Percentiles rank a stretch among this genome's conserved stretches.
These are phyloP conservation scores for Xestobium rufovillosum DNA, from an alignment of 2,888 invertebrate species.

Conservation along the genomic window DNA sequence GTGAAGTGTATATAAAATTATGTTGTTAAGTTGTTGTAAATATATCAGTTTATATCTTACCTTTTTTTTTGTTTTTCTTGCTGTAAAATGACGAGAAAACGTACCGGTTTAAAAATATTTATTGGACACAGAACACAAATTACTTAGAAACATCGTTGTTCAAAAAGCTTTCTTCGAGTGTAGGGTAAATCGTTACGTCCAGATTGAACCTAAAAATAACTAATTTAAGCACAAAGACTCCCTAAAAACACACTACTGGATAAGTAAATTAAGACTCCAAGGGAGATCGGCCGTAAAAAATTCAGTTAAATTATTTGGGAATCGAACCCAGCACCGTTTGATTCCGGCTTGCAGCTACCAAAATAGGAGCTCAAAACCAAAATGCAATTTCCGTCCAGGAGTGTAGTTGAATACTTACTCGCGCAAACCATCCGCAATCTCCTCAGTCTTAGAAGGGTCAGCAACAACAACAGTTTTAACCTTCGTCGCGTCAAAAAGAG, in stretches of 20 bases:
- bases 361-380: slow-evolving; percentile 9
- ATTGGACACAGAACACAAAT: too few species aligned
- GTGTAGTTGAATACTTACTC: slow-evolving; percentile 46
- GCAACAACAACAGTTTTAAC: slow-evolving; percentile 67
- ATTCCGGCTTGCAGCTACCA: slow-evolving; percentile 2
- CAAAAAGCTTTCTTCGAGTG: slow-evolving; percentile 58
- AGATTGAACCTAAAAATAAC: slow-evolving; percentile 50
- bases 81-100: too few species aligned
- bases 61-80: too few species aligned
- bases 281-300: neutral
- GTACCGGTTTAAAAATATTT: too few species aligned
- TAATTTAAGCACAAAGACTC: slow-evolving; percentile 17
- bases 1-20: too few species aligned
- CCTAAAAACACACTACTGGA: slow-evolving; percentile 11
- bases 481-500: slow-evolving; percentile 54
- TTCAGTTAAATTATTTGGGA: neutral
- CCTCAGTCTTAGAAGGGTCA: slow-evolving; percentile 65
- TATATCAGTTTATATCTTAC: too few species aligned
- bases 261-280: slow-evolving; percentile 4
- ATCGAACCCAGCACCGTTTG: neutral
- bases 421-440: slow-evolving; percentile 57
- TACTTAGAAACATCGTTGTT: too few species aligned
- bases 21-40: too few species aligned
- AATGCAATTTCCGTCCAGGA: slow-evolving; percentile 6
- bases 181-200: slow-evolving; percentile 51